Evolutionary conservation across 2,888 invertebrate genomes (phyloP), one percentile per base, ranked within the genome.

Genomic region (Cosmia pyralina): DNA sequence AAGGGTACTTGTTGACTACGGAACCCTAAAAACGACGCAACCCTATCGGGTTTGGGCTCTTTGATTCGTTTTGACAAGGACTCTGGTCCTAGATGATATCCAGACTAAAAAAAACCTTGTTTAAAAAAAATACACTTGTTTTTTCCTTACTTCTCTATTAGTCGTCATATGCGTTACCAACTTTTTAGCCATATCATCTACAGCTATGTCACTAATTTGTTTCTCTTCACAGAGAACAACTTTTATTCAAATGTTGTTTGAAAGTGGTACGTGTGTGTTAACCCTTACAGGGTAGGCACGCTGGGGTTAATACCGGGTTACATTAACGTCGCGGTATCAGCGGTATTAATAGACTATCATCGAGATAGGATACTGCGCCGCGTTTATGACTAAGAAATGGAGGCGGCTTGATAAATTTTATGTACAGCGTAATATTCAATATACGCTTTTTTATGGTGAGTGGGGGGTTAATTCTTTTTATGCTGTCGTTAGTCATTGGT

Each of bases 331-430:
- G 64, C 60, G 89, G 91, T 94, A 94, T 94, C 93, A 89, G 92
- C 87, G 85, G 90, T 92, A 94, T 95, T 95, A 95, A 95, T 94
- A 93, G 93, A 91, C 89, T 91, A 94, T 95, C 93, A 95, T 93
- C 92, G 93, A 90, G 94, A 95, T 94, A 94, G 77, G 77, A 77
- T 66, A 34, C 80, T 66, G 71, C 68, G 78, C 84, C 80, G 79
- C 84, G 84, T 87, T 90, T 91, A 92, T 86, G 89, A 86, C 75
- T 88, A 85, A 88, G 88, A 81, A 82, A 78, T 77, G 85, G 74
- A 79, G 78, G 75, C 53, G n/a, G 69, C 55, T 71, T 86, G 88
- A 88, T 89, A 88, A 84, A 88, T 87, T 89, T 89, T 85, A 86
- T 86, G 83, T 75, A 71, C 79, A 44, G 34, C 70, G 68, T 73